Conservation (phyloP, 2,113 vertebrate genomes). For the Tachysurus fulvidraco region DNA sequence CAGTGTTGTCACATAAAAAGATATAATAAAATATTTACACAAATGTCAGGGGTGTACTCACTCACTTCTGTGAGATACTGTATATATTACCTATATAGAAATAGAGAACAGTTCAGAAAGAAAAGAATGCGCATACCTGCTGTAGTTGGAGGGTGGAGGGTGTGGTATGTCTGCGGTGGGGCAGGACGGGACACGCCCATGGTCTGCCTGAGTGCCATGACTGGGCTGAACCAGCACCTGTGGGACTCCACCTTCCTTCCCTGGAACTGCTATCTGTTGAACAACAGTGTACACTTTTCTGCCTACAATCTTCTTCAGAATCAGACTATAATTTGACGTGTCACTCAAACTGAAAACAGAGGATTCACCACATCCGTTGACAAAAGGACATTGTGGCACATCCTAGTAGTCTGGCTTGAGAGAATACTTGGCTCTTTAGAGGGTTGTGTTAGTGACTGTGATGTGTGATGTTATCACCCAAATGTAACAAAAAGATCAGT, state of each 20-base stretch:
- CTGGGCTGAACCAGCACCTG: conserved; percentile 76
- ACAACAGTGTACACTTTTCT: neutral
- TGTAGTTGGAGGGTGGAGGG: conserved; percentile 75
- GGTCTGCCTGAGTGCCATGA: conserved; percentile 82
- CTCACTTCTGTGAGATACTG: no score
- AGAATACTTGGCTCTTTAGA: neutral
- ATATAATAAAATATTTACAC: no score
- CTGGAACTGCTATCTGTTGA: conserved; percentile 77
- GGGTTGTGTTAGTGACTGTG: neutral
- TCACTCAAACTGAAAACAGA: neutral
- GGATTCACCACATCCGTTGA: neutral
- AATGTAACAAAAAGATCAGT: neutral
- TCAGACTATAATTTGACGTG: neutral
- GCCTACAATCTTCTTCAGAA: neutral
- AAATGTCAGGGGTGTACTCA: no score
- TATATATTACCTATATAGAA: neutral
- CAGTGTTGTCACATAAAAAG: no score
- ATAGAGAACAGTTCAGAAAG: neutral
- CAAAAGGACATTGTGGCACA: neutral
- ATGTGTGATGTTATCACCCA: neutral
- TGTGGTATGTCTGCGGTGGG: conserved; percentile 72
- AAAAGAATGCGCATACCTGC: conserved; percentile 68
- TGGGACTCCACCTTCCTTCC: conserved; percentile 85
- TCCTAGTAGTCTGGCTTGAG: neutral
- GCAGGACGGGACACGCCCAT: conserved; percentile 72